Conservation (phyloP, 2,888 invertebrate genomes). For the Labia minor region DNA sequence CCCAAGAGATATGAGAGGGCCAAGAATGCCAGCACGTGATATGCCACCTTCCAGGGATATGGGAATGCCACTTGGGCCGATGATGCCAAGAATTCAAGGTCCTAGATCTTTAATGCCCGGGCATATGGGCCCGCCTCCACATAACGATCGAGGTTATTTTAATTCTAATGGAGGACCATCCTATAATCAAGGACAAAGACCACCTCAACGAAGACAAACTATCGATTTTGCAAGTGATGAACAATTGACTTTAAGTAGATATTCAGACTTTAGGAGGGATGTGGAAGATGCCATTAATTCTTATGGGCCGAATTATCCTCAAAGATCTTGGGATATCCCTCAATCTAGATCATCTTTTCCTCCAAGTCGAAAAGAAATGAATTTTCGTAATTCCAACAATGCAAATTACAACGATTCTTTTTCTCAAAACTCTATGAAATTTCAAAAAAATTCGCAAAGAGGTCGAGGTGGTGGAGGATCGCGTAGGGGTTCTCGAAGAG, state of each 20-base stretch:
- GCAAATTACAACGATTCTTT: not conserved
- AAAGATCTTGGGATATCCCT: not conserved
- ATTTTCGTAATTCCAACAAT: not conserved
- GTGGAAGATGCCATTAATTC: conserved; percentile 28
- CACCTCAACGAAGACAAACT: conserved; percentile 19
- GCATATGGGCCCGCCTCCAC: conserved; percentile 20
- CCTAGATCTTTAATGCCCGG: conserved; percentile 17
- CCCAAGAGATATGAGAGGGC: not conserved
- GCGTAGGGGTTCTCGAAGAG: not conserved
- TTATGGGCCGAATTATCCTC: conserved; percentile 18
- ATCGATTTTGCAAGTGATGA: conserved; percentile 26
- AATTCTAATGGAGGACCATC: conserved; percentile 18
- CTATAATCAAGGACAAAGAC: conserved; percentile 20
- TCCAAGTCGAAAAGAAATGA: not conserved
- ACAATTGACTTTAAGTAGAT: conserved; percentile 25
- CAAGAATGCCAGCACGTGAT: not conserved
- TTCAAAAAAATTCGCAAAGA: not conserved
- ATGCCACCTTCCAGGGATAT: not conserved
- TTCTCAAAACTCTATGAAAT: not conserved
- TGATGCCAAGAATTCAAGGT: not conserved
- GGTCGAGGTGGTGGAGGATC: not conserved
- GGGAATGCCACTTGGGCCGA: not conserved
- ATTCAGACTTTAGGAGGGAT: conserved; percentile 28
- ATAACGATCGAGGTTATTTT: conserved; percentile 19
- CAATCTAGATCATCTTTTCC: not conserved